phyloP scores from a whole-genome alignment of 2,888 invertebrate genomes.

The Icerya purchasi region DNA sequence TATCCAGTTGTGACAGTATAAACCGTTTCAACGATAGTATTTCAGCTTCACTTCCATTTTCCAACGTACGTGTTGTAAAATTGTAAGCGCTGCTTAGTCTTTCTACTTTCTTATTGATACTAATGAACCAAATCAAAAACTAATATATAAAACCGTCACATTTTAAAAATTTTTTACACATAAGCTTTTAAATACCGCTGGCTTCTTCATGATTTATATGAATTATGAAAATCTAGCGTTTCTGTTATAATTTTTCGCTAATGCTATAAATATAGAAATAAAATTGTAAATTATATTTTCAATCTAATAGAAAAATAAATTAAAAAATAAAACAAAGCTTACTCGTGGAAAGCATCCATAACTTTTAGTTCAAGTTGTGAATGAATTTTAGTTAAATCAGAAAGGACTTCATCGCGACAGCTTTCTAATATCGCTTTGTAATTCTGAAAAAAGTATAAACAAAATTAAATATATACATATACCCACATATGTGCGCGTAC shows the following conservation, averaged over 20 bases:
- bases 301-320: too few species aligned
- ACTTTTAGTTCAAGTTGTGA: constrained; percentile 67
- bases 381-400: constrained; percentile 52
- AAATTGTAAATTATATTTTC: background rate
- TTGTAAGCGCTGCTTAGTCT: constrained; percentile 70
- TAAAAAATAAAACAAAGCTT: constrained; percentile 14
- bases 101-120: constrained; percentile 60
- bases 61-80: constrained; percentile 58
- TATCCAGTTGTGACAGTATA: constrained; percentile 46
- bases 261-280: constrained; percentile 3
- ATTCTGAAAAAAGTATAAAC: constrained; percentile 28
- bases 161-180: too few species aligned
- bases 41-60: constrained; percentile 66
- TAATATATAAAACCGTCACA: too few species aligned
- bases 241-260: too few species aligned
- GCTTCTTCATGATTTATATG: too few species aligned
- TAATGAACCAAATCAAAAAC: too few species aligned
- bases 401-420: constrained; percentile 50
- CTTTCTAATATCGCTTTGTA: constrained; percentile 63
- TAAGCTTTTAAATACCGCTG: too few species aligned
- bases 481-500: too few species aligned
- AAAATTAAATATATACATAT: background rate
- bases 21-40: constrained; percentile 61
- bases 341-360: constrained; percentile 62
- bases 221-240: too few species aligned